Base-by-base conservation (phyloP, 1,140 invertebrate genomes). In the Ptiloglossa arizonensis region DNA sequence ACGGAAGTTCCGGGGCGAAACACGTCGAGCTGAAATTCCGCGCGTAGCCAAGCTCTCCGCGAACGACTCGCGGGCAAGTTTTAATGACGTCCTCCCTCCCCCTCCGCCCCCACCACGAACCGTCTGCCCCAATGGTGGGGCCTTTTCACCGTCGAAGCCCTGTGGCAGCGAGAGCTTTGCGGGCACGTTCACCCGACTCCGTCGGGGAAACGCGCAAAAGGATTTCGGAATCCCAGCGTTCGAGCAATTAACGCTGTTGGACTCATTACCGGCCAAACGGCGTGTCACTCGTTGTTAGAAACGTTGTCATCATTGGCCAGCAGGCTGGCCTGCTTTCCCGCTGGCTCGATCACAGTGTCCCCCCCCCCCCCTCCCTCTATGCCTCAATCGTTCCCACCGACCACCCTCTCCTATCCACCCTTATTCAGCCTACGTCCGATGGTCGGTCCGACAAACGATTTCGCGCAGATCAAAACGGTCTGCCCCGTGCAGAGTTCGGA, bases 211-310 rank as follows among this genome's bases (percentile, higher is more conserved):
- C 35, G 67, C 2, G n/a, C 24, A 62, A 72, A n/a, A 72, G 44
- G 27, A 46, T 50, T 62, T 62, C 15, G 27, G 22, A 71, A 6
- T 44, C 46, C 32, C 4, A 46, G 59, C 35, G 27, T 44, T 46
- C 27, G 62, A 19, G 52, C 29, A 67, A 67, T 75, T 75, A 75
- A 75, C 63, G 63, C 15, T 50, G 22, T 50, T 66, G 24, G 63
- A 66, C 44, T 66, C 41, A 50, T 66, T 66, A 66, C 15, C 44
- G n/a, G 50, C n/a, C 50, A n/a, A 52, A 24, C 46, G 9, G 27
- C 11, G 41, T 38, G 44, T 22, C 4, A 38, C 13, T 22, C 27
- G 38, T 48, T 8, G n/a, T 17, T 48, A 11, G 41, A 17, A 48
- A 48, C 17, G 46, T 52, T 52, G 50, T 52, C n/a, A 24, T 24